Conservation (phyloP, 2,797 vertebrate genomes). For the Merluccius polli region DNA sequence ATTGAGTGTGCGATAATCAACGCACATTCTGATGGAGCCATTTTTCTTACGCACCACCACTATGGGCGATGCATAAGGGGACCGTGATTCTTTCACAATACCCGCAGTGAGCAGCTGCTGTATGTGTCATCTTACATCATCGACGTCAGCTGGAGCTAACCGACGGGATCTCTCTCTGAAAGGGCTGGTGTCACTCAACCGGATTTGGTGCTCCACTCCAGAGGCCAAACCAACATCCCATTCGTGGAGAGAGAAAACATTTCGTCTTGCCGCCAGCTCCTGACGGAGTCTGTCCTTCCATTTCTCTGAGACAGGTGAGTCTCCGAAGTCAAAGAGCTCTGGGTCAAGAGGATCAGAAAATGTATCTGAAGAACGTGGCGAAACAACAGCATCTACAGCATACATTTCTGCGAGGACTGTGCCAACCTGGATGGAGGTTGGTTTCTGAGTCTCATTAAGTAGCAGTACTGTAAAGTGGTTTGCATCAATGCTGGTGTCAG, state of each 20-base stretch:
- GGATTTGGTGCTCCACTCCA: slow-evolving; percentile 9
- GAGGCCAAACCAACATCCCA: slow-evolving; percentile 19
- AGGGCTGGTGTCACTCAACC: slow-evolving; percentile 3
- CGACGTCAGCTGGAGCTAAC: slow-evolving; percentile 10
- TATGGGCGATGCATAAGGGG: slow-evolving; percentile 8
- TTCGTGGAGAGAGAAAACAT: slow-evolving; percentile 22
- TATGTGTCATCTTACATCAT: slow-evolving; percentile 3
- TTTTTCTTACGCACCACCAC: slow-evolving; percentile 2
- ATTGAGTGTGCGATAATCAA: slow-evolving; percentile 1
- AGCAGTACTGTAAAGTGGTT: neutral
- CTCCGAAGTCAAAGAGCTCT: slow-evolving; percentile 20
- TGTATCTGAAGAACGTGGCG: neutral
- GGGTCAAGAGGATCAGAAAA: neutral
- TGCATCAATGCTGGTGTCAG: neutral
- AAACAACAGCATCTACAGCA: too few species aligned
- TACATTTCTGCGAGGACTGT: too few species aligned
- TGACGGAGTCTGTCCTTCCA: slow-evolving; percentile 14
- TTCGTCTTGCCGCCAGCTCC: neutral
- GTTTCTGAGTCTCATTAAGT: neutral
- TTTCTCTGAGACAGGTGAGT: slow-evolving; percentile 10
- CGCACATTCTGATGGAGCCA: neutral
- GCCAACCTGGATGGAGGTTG: too few species aligned
- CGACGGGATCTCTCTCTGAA: slow-evolving; percentile 7
- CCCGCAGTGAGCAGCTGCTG: neutral
- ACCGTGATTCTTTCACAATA: slow-evolving; percentile 1